Conservation (phyloP, 2,888 invertebrate species). For the Cyclophora punctaria region DNA sequence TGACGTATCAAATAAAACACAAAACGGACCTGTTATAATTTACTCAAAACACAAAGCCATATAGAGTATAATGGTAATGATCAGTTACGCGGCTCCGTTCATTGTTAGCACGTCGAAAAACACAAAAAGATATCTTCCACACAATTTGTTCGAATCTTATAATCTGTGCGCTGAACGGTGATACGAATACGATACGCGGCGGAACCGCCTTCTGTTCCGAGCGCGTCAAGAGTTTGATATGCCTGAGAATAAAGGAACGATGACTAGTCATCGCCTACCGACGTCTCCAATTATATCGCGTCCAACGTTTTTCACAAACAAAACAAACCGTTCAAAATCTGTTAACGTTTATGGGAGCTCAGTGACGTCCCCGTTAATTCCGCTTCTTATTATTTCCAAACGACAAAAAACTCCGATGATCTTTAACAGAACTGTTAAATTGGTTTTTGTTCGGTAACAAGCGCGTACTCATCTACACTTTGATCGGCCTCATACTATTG, state of each 20-base stretch:
- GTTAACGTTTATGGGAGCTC: slow-evolving; percentile 61
- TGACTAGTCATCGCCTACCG: slow-evolving; percentile 63
- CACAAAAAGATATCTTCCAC: slow-evolving; percentile 62
- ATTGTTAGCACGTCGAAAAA: slow-evolving; percentile 69
- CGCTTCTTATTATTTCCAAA: slow-evolving; percentile 41
- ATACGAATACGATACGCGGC: slow-evolving; percentile 32
- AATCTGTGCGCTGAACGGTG: slow-evolving; percentile 55
- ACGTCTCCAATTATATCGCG: slow-evolving; percentile 63
- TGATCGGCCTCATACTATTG: too few relatives aligned
- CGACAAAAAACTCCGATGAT: slow-evolving; percentile 57
- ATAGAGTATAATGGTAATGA: slow-evolving; percentile 71
- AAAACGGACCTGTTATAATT: slow-evolving; percentile 70
- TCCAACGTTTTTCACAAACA: slow-evolving; percentile 53
- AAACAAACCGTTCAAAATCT: slow-evolving; percentile 66
- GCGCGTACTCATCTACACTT: too few relatives aligned
- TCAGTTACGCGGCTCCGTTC: slow-evolving; percentile 62
- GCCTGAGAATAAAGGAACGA: slow-evolving; percentile 53
- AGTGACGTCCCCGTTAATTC: slow-evolving; percentile 48
- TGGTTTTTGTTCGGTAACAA: slow-evolving; percentile 39
- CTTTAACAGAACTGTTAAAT: slow-evolving; percentile 58
- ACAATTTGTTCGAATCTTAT: slow-evolving; percentile 67
- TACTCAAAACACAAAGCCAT: slow-evolving; percentile 75
- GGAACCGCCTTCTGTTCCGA: slow-evolving; percentile 45
- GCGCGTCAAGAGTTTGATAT: slow-evolving; percentile 45
- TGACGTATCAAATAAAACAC: slow-evolving; percentile 60